Base-by-base conservation (phyloP, 2,797 vertebrate species). In the Xerus rutilus region DNA sequence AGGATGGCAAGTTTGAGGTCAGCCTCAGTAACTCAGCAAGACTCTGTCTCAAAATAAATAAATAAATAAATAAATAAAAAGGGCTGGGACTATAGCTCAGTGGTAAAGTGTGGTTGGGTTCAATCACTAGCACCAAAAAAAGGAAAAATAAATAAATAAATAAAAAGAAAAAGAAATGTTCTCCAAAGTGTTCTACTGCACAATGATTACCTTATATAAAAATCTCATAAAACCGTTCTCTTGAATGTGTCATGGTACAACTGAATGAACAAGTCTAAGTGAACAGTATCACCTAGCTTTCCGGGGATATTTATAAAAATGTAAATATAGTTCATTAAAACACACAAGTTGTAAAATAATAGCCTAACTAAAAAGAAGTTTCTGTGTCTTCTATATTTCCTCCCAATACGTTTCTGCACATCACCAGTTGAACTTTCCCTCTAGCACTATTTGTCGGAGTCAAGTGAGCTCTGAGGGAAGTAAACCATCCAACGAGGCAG, bases 381-480 rank as follows among this genome's bases (percentile, higher is more conserved):
- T 79, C 30, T 39, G 0, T 90, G 79, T 86, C 97, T 98, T 97
- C 72, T 91, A 93, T 95, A 1, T 91, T 94, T 95, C 79, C 91
- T 96, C 82, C 79, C 84, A 95, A 97, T 93, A 93, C 94, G 98
- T 97, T 98, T 97, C 77, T 95, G 97, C 86, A 86, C 93, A 85
- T 86, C 18, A 57, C 97, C 98, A 98, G 98, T 98, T 98, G 98
- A 98, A 98, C 94, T 91, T 98, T 97, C 97, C 98, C 98, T 97
- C 98, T 83, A 98, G 98, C 98, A 98, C 97, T 97, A 97, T 98
- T 98, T 97, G 49, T 94, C 97, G 67, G 97, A 97, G 97, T 91
- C 98, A 95, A 97, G 96, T 64, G 96, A 98, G 97, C 39, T 79
- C 87, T 89, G 45, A 97, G 73, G 86, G 35, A 52, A 88, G 86